These are phyloP conservation scores for Scyliorhinus canicula DNA, from an alignment of 2,797 vertebrate genomes.

Conservation along the genomic window DNA sequence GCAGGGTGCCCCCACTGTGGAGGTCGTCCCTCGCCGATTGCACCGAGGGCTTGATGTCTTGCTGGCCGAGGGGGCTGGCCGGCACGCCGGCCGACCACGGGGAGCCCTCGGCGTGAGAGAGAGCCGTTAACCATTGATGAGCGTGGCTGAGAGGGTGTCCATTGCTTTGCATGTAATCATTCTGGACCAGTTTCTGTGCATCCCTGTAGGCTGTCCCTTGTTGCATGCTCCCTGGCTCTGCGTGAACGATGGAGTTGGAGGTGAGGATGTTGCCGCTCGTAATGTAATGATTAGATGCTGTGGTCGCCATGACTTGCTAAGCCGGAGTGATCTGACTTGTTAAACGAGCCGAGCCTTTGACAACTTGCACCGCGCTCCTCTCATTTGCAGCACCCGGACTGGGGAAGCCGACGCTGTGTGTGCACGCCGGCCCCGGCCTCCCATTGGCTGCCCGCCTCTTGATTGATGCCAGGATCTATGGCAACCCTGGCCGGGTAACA, in stretches of 20 bases:
- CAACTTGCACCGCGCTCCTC: constrained; percentile 55
- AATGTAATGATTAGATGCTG: constrained; percentile 92
- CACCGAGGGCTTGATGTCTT: constrained; percentile 88
- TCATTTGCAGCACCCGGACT: constrained; percentile 50
- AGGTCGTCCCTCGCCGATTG: constrained; percentile 80
- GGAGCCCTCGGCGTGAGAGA: constrained; percentile 85
- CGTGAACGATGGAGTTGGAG: constrained; percentile 90
- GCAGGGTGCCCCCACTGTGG: constrained; percentile 69
- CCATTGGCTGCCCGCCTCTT: constrained; percentile 70
- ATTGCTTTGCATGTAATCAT: constrained; percentile 92
- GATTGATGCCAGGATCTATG: constrained; percentile 79
- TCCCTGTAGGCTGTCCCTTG: constrained; percentile 85
- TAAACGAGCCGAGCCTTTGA: constrained; percentile 90
- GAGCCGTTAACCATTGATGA: constrained; percentile 93
- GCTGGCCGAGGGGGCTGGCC: constrained; percentile 78
- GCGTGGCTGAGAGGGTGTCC: constrained; percentile 94
- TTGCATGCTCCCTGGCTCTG: constrained; percentile 89
- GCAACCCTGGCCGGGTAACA: constrained; percentile 59
- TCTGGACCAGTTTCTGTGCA: constrained; percentile 89
- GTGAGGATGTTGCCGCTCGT: constrained; percentile 70
- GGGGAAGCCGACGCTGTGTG: constrained; percentile 45
- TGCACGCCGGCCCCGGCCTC: constrained; percentile 48
- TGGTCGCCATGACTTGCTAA: constrained; percentile 95
- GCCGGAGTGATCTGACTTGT: constrained; percentile 85
- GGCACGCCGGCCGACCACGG: constrained; percentile 85